Base-by-base conservation (phyloP, 2,797 vertebrate genomes). In the Acomys russatus region DNA sequence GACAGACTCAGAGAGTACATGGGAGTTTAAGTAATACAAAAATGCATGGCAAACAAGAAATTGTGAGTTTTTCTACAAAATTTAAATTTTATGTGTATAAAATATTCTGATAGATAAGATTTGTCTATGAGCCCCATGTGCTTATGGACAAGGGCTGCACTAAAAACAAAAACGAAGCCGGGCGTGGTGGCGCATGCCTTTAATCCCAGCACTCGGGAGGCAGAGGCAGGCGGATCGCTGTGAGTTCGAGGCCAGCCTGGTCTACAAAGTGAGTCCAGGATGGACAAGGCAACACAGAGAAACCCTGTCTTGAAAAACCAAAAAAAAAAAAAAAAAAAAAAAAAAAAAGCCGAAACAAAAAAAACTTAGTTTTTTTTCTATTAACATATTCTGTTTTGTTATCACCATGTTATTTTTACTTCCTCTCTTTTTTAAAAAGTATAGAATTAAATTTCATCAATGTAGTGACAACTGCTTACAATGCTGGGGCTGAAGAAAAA, bases 401-500 rank as follows among this genome's bases (percentile, higher is more conserved):
- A 59, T 78, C 17, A 73, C 9, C 28, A 22, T 90, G 70, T 6
- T 77, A 11, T 12, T 14, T 35, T 44, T 23, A 5, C 17, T 59
- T 86, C 51, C 80, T 88, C 38, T 5, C 4, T 92, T 74, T 87
- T 77, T 54, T 7, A 20, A 88, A 83, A 87, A 15, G 44, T 59
- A 12, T 93, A 78, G 51, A 97, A 83, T 22, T 20, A 61, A 79
- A 25, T 73, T 82, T 76, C 38, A 78, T 14, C 54, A 25, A 25
- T 22, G 25, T 12, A 49, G 35, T 71, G 28, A 6, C 44, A 85
- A 95, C 77, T 83, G 33, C 97, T 93, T 96, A 82, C 93, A 94
- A 87, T 61, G 85, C 78, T 85, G 87, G 76, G 93, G 56, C 71
- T 96, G 90, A 91, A 96, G 95, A 49, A 71, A 80, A 82, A 95